Evolutionary conservation across 1,140 invertebrate genomes (phyloP).

Genomic region (Papilio helenus): DNA sequence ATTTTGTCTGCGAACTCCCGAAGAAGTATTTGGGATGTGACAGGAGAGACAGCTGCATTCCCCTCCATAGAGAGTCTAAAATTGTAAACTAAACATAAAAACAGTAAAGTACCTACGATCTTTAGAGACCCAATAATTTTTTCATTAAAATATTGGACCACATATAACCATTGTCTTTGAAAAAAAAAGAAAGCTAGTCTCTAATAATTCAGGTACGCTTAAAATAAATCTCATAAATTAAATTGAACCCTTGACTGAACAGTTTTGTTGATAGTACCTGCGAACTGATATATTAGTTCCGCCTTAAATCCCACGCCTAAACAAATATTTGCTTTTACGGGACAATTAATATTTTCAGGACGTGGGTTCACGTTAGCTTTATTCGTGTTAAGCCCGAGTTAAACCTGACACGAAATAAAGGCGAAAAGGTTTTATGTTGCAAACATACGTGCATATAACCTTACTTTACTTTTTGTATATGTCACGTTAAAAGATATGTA

Average conservation of each 20-base stretch:
- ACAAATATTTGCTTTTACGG: constrained; percentile 39
- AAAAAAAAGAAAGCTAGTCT: no score
- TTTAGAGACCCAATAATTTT: no score
- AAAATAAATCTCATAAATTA: not conserved
- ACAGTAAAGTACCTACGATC: no score
- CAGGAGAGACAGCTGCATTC: no score
- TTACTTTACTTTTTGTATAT: not conserved
- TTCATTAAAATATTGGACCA: no score
- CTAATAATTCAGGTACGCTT: not conserved
- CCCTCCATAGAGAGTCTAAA: no score
- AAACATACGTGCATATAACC: not conserved
- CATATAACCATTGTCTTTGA: no score
- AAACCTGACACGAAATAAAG: constrained; percentile 8
- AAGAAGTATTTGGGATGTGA: not conserved
- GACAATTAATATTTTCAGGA: constrained; percentile 37
- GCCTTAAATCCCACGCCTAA: constrained; percentile 29
- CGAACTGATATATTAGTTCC: constrained; percentile 32
- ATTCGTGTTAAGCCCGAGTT: constrained; percentile 11
- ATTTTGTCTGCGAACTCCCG: not conserved
- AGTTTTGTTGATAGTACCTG: constrained; percentile 32
- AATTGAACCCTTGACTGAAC: constrained; percentile 19
- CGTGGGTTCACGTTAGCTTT: constrained; percentile 24
- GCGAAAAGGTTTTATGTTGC: constrained; percentile 17
- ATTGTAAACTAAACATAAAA: no score
- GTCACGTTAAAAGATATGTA: not conserved